Evolutionary conservation across 2,797 vertebrate genomes (phyloP).

Genomic region (Melanotaenia maccullochi): DNA sequence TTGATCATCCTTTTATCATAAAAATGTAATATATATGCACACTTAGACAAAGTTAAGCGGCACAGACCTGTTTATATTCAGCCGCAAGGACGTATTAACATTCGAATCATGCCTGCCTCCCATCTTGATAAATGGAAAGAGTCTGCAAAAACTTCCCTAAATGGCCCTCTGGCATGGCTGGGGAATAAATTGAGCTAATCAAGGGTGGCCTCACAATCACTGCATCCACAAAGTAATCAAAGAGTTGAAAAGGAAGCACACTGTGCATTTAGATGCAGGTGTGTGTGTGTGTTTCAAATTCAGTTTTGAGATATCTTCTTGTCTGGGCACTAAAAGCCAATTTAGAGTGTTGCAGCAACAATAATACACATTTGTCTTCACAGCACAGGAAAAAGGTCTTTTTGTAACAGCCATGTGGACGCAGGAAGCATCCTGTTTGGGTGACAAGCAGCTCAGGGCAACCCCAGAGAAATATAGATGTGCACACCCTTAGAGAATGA

Average conservation of each 20-base stretch:
- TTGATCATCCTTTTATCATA: slow-evolving; percentile 44
- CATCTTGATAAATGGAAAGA: slow-evolving; percentile 79
- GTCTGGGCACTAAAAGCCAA: slow-evolving; percentile 66
- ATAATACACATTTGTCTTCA: slow-evolving; percentile 46
- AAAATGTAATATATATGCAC: slow-evolving; percentile 28
- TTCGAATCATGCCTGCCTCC: slow-evolving; percentile 73
- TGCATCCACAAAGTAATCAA: slow-evolving; percentile 74
- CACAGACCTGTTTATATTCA: slow-evolving; percentile 50
- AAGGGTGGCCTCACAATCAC: slow-evolving; percentile 77
- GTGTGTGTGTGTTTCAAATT: slow-evolving; percentile 46
- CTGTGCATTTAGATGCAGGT: slow-evolving; percentile 58
- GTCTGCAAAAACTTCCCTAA: slow-evolving; percentile 79
- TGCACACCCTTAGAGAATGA: background rate
- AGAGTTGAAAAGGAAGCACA: slow-evolving; percentile 67
- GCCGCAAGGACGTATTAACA: slow-evolving; percentile 68
- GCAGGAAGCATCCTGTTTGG: slow-evolving; percentile 43
- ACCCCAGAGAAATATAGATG: slow-evolving; percentile 47
- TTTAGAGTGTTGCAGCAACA: slow-evolving; percentile 50
- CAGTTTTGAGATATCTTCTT: slow-evolving; percentile 50
- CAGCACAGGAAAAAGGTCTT: slow-evolving; percentile 32
- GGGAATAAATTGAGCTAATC: slow-evolving; percentile 80
- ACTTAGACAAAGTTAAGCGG: slow-evolving; percentile 15
- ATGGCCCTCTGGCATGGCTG: slow-evolving; percentile 74
- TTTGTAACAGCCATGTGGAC: slow-evolving; percentile 43
- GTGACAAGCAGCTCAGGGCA: slow-evolving; percentile 40